Percentiles rank a stretch among this genome's conserved stretches.
Conservation (phyloP, 37 sponge, comb jelly and placozoan genomes). For the Tethya wilhelma region DNA sequence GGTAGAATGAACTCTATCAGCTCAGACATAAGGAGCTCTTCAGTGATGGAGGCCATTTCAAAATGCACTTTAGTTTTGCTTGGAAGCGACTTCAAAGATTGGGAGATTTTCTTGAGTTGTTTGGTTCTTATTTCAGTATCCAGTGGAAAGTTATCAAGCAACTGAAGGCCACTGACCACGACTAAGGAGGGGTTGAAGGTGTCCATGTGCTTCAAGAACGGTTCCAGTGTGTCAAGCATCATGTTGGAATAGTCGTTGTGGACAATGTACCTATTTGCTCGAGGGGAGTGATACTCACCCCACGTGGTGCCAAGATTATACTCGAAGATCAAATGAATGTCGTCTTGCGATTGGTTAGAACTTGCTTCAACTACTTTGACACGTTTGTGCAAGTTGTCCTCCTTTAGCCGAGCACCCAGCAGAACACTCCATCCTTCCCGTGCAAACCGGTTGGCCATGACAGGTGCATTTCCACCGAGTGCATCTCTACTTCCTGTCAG, state of each 20-base stretch:
- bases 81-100: constrained; percentile 45
- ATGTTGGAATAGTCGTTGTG: constrained; percentile 78
- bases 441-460: constrained; percentile 79
- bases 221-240: constrained; percentile 58
- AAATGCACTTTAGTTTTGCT: constrained; percentile 66
- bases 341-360: neutral
- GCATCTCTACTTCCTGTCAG: neutral
- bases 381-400: constrained; percentile 9
- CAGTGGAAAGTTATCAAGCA: constrained; percentile 80
- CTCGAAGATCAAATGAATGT: constrained; percentile 78
- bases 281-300: constrained; percentile 60
- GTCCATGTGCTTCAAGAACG: constrained; percentile 21
- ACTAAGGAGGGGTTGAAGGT: constrained; percentile 63
- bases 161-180: constrained; percentile 81
- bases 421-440: constrained; percentile 77
- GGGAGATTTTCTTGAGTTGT: constrained; percentile 34
- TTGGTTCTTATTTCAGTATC: constrained; percentile 28
- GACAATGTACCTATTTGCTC: constrained; percentile 77
- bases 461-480: constrained; percentile 85
- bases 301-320: constrained; percentile 60
- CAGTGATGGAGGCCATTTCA: constrained; percentile 86
- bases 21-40: constrained; percentile 47
- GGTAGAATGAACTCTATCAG: constrained; percentile 68
- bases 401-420: constrained; percentile 52
- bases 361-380: constrained; percentile 21